Evolutionary conservation across 2,113 vertebrate species (phyloP).

Genomic region (Piliocolobus tephrosceles): DNA sequence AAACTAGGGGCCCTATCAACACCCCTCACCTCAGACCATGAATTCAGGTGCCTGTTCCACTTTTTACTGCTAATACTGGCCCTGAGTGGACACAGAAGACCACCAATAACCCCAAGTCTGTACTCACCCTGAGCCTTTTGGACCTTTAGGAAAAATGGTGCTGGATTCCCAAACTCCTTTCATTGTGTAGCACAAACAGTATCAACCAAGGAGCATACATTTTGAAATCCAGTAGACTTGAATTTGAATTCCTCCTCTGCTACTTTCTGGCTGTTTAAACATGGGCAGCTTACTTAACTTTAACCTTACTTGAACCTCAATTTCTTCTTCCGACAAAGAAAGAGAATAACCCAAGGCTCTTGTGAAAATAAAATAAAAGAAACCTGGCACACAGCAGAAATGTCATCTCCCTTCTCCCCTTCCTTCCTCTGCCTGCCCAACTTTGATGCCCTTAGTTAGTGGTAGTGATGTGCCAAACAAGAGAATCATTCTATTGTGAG

Average conservation of each 20-base stretch:
- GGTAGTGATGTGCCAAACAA: neutral
- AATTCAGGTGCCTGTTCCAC: neutral
- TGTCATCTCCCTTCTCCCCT: neutral
- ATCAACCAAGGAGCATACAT: neutral
- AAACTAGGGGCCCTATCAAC: neutral
- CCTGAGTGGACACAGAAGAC: neutral
- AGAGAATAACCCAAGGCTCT: neutral
- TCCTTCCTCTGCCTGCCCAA: neutral
- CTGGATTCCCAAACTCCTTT: neutral
- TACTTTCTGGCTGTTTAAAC: neutral
- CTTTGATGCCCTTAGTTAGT: neutral
- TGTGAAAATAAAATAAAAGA: neutral
- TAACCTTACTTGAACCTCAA: neutral
- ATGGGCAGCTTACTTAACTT: neutral
- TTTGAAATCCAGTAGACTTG: neutral
- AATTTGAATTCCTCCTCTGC: neutral
- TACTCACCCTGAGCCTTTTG: neutral
- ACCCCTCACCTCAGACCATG: neutral
- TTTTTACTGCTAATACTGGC: neutral
- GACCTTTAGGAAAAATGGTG: neutral
- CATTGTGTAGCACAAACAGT: neutral
- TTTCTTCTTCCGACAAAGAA: neutral
- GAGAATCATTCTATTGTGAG: neutral
- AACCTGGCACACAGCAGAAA: neutral
- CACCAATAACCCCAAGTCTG: neutral